Evolutionary conservation across 1,140 invertebrate genomes (phyloP), one percentile per base, ranked within the genome.

Genomic region (Latrodectus geometricus): DNA sequence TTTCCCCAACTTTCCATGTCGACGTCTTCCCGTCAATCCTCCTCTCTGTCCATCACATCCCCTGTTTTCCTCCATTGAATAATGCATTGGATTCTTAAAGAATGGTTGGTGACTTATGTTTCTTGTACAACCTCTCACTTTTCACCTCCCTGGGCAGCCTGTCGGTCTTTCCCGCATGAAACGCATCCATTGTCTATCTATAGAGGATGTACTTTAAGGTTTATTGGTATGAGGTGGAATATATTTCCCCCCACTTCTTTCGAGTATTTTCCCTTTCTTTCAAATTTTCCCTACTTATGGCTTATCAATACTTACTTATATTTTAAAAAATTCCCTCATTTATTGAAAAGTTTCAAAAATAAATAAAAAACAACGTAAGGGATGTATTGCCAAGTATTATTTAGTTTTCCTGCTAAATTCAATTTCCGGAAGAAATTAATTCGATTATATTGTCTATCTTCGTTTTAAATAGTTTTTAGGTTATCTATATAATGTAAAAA

Each of bases 21-120:
- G n/a, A 52, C 66, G 69, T 52, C 80, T 61, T 61, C 54, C 73
- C 80, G 56, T 82, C 80, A 82, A 35, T 73, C 35, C 66, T 70
- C 9, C 68, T 69, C 20, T 50, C 9, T 73, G 48, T 73, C 72
- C 48, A 76, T 69, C 68, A 69, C 68, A 54, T 49, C 4, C 54
- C 52, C 15, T 15, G 23, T 65, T 49, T 75, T 73, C n/a, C 61
- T 61, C 54, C 54, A 11, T 61, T 86, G 83, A 86, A 86, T 86
- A 86, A 86, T 86, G 75, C 83, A 86, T 86, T 8, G 54, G 72
- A 83, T 35, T 52, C n/a, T 11, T 8, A 61, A 61, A 35, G 35
- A 5, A 35, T 35, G 35, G 74, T 68, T 70, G 83, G 68, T 86
- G 83, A 86, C 83, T 86, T 86, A 86, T 78, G 66, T 72, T 52